Evolutionary conservation across 2,888 invertebrate species (phyloP).

Genomic region (Limnephilus auricula): DNA sequence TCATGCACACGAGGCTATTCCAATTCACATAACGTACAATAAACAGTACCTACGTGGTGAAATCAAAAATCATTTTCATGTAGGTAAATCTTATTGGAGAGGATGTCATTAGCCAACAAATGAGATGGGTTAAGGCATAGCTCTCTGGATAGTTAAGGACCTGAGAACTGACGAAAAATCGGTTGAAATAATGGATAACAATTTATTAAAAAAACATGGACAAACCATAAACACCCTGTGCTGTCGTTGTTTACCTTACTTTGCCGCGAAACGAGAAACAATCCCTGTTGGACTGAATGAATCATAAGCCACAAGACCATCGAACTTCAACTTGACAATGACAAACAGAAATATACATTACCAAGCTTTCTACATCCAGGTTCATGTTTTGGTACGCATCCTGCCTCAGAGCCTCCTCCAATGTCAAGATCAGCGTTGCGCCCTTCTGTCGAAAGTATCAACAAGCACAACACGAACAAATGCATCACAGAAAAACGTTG

Average conservation of each 20-base stretch:
- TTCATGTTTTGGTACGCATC: constrained; percentile 85
- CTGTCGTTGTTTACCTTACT: constrained; percentile 41
- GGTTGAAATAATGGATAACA: not conserved
- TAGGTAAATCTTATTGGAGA: not conserved
- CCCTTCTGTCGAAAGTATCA: constrained; percentile 36
- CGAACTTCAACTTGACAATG: constrained; percentile 39
- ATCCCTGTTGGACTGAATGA: constrained; percentile 4
- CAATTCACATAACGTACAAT: not conserved
- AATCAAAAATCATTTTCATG: not conserved
- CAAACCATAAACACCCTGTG: constrained; percentile 20
- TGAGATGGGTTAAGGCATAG: not conserved
- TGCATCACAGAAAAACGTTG: constrained; percentile 56
- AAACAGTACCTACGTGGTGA: not conserved
- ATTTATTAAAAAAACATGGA: not conserved
- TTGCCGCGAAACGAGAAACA: constrained; percentile 38
- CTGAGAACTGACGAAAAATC: not conserved
- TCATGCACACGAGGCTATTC: not conserved
- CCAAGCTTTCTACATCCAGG: constrained; percentile 85
- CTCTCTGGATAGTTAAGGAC: no score
- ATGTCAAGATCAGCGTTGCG: constrained; percentile 42
- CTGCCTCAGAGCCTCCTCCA: constrained; percentile 61
- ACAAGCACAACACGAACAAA: constrained; percentile 55
- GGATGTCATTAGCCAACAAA: not conserved
- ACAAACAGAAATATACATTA: constrained; percentile 69
- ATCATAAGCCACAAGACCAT: constrained; percentile 2